phyloP scores from a whole-genome alignment of 2,888 invertebrate species.

The Ditula angustiorana region DNA sequence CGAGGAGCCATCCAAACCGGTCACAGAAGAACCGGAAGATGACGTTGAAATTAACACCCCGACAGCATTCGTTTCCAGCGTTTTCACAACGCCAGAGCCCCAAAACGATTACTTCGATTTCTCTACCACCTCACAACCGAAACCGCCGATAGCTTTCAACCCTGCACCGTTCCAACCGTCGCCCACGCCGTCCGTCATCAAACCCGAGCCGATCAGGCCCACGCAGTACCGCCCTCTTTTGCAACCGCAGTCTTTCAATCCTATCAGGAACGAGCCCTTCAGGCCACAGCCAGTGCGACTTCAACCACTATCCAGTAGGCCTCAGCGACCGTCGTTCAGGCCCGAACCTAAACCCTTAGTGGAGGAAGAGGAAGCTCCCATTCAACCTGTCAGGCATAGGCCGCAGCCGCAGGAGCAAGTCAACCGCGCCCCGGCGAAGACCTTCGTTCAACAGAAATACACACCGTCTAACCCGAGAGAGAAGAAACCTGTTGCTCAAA shows the following conservation, averaged over 20 bases:
- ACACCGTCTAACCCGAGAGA: constrained; percentile 72
- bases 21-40: constrained; percentile 89
- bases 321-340: constrained; percentile 82
- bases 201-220: constrained; percentile 75
- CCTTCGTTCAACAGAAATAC: constrained; percentile 73
- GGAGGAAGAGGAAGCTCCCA: constrained; percentile 74
- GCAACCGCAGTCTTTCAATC: constrained; percentile 70
- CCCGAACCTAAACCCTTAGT: constrained; percentile 77
- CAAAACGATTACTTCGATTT: constrained; percentile 79
- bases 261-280: constrained; percentile 68
- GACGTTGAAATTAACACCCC: constrained; percentile 84
- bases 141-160: constrained; percentile 76
- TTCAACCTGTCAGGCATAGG: constrained; percentile 79
- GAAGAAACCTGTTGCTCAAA: constrained; percentile 90
- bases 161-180: constrained; percentile 72
- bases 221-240: constrained; percentile 77
- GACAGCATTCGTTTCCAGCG: constrained; percentile 75
- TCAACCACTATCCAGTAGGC: constrained; percentile 78
- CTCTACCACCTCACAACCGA: constrained; percentile 77
- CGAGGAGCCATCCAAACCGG: constrained; percentile 86
- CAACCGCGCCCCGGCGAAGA: constrained; percentile 69
- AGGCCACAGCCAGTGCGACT: constrained; percentile 77
- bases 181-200: constrained; percentile 65
- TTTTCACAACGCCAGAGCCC: constrained; percentile 74
- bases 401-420: constrained; percentile 68